Percentiles rank a stretch among this genome's conserved stretches.
Evolutionary conservation across 2,888 invertebrate species (phyloP).

Genomic region (Hemicrepidius hirtus): DNA sequence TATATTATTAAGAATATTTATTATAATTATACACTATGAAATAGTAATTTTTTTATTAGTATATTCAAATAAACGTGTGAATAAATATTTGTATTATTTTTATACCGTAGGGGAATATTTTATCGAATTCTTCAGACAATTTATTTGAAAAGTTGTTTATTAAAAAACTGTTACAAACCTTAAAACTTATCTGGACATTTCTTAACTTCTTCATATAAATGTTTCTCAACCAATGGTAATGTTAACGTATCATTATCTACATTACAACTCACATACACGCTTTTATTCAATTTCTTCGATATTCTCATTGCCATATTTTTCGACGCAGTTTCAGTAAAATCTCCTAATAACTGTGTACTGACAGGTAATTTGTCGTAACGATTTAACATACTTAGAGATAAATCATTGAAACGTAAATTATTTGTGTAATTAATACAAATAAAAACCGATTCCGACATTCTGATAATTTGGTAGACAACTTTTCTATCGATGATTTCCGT

Average conservation of each 20-base stretch:
- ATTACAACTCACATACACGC: slow-evolving; percentile 73
- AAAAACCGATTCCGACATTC: slow-evolving; percentile 70
- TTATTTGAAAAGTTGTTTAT: no score
- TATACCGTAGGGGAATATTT: no score
- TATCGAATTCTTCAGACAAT: no score
- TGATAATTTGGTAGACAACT: slow-evolving; percentile 70
- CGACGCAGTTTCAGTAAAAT: slow-evolving; percentile 66
- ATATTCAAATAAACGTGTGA: slow-evolving; percentile 58
- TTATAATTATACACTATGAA: slow-evolving; percentile 55
- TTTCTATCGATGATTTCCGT: slow-evolving; percentile 66
- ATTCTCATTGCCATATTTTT: slow-evolving; percentile 67
- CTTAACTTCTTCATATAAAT: slow-evolving; percentile 70
- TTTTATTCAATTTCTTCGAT: slow-evolving; percentile 70
- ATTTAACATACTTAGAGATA: slow-evolving; percentile 68
- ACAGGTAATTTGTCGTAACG: slow-evolving; percentile 63
- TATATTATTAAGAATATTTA: slow-evolving; percentile 57
- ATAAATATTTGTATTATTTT: slow-evolving; percentile 24
- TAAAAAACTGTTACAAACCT: not conserved
- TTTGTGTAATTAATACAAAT: slow-evolving; percentile 71
- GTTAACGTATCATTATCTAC: slow-evolving; percentile 66
- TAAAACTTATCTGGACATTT: slow-evolving; percentile 62
- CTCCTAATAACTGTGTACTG: slow-evolving; percentile 69
- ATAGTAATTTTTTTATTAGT: slow-evolving; percentile 59
- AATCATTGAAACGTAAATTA: slow-evolving; percentile 67
- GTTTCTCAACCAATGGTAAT: slow-evolving; percentile 68